Conservation (phyloP, 2,113 vertebrate species). For the Phylloscopus trochiloides region DNA sequence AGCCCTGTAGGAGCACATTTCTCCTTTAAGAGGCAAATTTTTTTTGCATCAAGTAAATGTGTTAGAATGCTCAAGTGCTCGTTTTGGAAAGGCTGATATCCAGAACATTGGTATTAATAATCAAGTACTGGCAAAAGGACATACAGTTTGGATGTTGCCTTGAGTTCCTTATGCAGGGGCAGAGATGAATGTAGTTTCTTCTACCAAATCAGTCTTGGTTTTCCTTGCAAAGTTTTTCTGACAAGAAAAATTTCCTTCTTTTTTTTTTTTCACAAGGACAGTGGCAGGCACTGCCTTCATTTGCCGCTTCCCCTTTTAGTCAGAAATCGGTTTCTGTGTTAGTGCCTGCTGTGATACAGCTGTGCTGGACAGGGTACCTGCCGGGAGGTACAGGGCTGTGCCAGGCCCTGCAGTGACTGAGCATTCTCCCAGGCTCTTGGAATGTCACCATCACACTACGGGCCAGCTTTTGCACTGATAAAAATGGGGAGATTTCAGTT, state of each 20-base stretch:
- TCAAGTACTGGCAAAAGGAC: background rate
- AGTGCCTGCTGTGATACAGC: background rate
- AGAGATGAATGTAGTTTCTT: background rate
- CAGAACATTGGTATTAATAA: background rate
- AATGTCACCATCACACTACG: accelerated
- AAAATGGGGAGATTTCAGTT: background rate
- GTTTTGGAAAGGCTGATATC: background rate
- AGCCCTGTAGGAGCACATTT: background rate
- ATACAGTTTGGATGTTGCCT: background rate
- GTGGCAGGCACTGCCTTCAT: background rate
- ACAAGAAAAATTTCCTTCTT: background rate
- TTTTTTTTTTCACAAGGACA: background rate
- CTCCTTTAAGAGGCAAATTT: background rate
- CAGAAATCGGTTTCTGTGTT: background rate
- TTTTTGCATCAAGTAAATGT: background rate
- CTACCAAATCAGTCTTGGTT: background rate
- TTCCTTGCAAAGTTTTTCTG: background rate
- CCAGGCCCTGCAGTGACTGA: background rate
- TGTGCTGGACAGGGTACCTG: background rate
- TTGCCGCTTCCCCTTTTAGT: background rate
- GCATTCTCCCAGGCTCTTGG: background rate
- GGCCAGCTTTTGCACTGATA: background rate
- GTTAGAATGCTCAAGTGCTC: background rate
- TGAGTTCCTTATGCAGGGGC: background rate
- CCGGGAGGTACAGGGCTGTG: accelerated